Evolutionary conservation across 2,888 invertebrate genomes (phyloP), one percentile per base, ranked within the genome.

Genomic region (Yponomeuta malinellus): DNA sequence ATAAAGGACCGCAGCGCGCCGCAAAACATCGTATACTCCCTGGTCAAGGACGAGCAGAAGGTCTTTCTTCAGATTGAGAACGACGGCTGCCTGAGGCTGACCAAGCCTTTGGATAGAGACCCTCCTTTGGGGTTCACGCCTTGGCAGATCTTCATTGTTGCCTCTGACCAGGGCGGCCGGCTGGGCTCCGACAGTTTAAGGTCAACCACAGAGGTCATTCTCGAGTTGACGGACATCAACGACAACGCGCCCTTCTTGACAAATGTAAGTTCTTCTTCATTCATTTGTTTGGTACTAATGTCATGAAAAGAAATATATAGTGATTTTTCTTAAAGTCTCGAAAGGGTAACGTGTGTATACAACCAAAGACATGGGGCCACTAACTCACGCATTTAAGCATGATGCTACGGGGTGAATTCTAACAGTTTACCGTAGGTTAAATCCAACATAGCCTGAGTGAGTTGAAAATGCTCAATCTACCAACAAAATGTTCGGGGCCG

Each of bases 211-310:
- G 94, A 95, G 77, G 95, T 97, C 37, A 95, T 93, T 67, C 92
- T 96, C 73, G 93, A 93, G 73, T 83, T 95, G 43, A 93, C 93
- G 5, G 99, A 99, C 81, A 96, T 98, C 79, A 99, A 99, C 84
- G 99, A 99, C 83, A 98, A 99, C 83, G 96, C 97, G 0, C 99
- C 99, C 0, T 96, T 95, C 82, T 93, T 97, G 73, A 96, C 95
- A 65, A 96, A 96, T 81, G 94, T 94, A 85, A 93, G 93, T 93
- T 79, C 64, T 23, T 64, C 8, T 64, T 12, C 3, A 64, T 23
- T 64, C 0, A n/a, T 64, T 63, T n/a, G 63, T 15, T 23, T 33
- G 33, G 63, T 15, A 63, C n/a, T 15, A 63, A 63, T 63, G n/a
- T 15, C 63, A 15, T n/a, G 4, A 63, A 63, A 63, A n/a, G 5